Evolutionary conservation across 1,140 invertebrate genomes (phyloP).

Genomic region (Drosophila lini): DNA sequence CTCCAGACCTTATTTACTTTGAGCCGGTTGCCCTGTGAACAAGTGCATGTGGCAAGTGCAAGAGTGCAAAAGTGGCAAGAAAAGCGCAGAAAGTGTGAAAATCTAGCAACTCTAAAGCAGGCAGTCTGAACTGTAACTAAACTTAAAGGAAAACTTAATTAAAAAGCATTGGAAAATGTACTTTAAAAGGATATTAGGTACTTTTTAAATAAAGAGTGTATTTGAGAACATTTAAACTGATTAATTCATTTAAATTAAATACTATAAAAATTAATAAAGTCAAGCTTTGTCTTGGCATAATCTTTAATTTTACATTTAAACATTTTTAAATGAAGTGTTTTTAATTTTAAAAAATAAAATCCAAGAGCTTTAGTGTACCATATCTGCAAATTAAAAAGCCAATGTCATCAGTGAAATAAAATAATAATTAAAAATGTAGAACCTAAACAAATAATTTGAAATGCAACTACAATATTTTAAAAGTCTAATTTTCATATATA

Average conservation of each 20-base stretch:
- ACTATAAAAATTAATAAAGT: background rate
- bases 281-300: background rate
- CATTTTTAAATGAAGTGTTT: background rate
- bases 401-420: background rate
- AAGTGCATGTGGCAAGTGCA: slow-evolving; percentile 42
- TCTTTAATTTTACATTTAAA: background rate
- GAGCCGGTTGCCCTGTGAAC: slow-evolving; percentile 73
- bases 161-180: background rate
- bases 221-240: background rate
- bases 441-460: too few relatives aligned
- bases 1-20: slow-evolving; percentile 69
- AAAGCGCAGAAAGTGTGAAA: slow-evolving; percentile 31
- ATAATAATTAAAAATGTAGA: too few relatives aligned
- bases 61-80: slow-evolving; percentile 22
- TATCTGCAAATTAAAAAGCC: background rate
- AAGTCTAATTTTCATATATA: too few relatives aligned
- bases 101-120: slow-evolving; percentile 10
- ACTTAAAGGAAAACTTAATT: background rate
- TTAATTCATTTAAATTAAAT: background rate
- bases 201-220: background rate
- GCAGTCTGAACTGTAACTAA: slow-evolving; percentile 8
- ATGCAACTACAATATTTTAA: too few relatives aligned
- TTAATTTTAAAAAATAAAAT: background rate
- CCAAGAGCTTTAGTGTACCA: background rate
- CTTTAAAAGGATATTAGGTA: background rate